Evolutionary conservation across 2,113 vertebrate species (phyloP).

Genomic region (Sinocyclocheilus anophthalmus): DNA sequence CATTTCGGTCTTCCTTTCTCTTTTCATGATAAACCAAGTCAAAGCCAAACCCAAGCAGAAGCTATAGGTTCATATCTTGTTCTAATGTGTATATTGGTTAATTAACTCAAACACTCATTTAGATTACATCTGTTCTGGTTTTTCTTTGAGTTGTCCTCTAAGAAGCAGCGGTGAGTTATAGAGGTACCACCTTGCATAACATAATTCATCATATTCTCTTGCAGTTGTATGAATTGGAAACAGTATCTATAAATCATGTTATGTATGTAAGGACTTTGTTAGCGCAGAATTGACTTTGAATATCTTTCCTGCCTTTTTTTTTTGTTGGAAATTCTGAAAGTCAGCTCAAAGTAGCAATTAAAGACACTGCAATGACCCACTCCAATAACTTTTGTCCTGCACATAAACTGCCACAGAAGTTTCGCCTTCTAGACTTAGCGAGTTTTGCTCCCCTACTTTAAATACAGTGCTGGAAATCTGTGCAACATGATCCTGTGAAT

Average conservation of each 20-base stretch:
- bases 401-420: neutral
- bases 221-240: neutral
- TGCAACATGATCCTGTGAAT: conserved; percentile 42
- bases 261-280: conserved; percentile 9
- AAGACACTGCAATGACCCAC: neutral
- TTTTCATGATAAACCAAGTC: conserved; percentile 29
- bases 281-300: conserved; percentile 3
- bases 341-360: conserved; percentile 7
- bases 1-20: conserved; percentile 49
- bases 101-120: conserved; percentile 38
- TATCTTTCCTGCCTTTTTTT: neutral
- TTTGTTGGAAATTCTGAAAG: conserved; percentile 14
- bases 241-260: conserved; percentile 32
- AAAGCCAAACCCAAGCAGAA: conserved; percentile 19
- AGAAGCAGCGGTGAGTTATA: conserved; percentile 16
- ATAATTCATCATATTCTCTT: conserved; percentile 30
- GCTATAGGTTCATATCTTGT: conserved; percentile 31
- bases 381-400: conserved; percentile 4
- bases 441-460: conserved; percentile 25
- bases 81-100: conserved; percentile 30
- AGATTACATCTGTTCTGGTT: conserved; percentile 45
- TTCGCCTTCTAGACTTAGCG: conserved; percentile 9
- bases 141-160: conserved; percentile 29
- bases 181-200: conserved; percentile 36
- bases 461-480: conserved; percentile 30